A percentile compares a stretch with the other conserved stretches of the same genome.
Evolutionary conservation across 92 coral and sea anemone species (phyloP).

Genomic region (Anthopleura xanthogrammica): DNA sequence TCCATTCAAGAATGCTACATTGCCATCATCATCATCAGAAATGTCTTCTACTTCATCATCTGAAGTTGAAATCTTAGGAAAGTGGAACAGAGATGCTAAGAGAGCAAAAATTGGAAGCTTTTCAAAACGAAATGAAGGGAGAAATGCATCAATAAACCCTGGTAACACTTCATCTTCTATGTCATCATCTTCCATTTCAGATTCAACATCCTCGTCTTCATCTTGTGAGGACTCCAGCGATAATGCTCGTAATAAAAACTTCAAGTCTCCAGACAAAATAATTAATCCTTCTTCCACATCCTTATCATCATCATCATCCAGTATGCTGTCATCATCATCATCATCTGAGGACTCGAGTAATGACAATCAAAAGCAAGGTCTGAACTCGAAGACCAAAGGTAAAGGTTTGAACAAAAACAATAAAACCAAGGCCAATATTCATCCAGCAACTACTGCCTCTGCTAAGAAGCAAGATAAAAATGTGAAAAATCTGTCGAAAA

Average conservation of each 20-base stretch:
- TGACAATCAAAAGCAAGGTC: neutral
- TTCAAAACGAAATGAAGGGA: neutral
- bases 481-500: neutral
- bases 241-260: neutral
- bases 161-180: neutral
- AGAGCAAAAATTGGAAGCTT: neutral
- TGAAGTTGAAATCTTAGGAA: no score
- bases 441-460: neutral
- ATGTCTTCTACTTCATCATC: no score
- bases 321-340: slow-evolving; percentile 16
- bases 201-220: neutral
- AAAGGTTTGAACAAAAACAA: neutral
- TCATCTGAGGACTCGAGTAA: neutral
- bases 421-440: neutral
- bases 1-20: no score
- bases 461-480: neutral
- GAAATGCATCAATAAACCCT: neutral
- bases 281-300: neutral
- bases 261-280: neutral
- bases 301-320: slow-evolving; percentile 14
- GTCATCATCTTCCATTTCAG: neutral
- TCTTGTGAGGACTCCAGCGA: neutral
- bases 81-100: neutral
- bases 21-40: no score
- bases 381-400: neutral